Conservation (phyloP, 1,140 invertebrate genomes). For the Drosophila bipectinata region DNA sequence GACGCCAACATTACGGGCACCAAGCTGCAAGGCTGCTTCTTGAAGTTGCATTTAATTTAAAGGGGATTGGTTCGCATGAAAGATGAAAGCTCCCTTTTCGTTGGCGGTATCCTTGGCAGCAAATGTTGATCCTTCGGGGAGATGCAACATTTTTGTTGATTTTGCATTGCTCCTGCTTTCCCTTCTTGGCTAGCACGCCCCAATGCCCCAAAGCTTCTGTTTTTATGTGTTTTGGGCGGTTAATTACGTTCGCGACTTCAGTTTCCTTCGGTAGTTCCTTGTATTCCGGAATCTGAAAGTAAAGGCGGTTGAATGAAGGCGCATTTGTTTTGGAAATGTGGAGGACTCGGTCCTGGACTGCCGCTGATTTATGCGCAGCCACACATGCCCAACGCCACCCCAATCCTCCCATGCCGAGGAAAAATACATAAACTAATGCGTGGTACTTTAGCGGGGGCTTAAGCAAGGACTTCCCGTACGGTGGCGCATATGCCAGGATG, state of each 20-base stretch:
- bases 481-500: slow-evolving; percentile 7
- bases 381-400: slow-evolving; percentile 18
- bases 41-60: slow-evolving; percentile 55
- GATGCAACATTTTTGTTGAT: slow-evolving; percentile 70
- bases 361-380: slow-evolving; percentile 31
- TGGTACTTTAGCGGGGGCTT: slow-evolving; percentile 25
- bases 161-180: slow-evolving; percentile 20
- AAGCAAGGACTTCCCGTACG: slow-evolving; percentile 19
- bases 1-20: slow-evolving; percentile 29
- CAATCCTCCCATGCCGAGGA: background rate
- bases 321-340: slow-evolving; percentile 9
- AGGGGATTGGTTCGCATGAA: slow-evolving; percentile 12
- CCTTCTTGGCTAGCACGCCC: background rate
- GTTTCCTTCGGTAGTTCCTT: slow-evolving; percentile 5
- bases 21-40: slow-evolving; percentile 5
- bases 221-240: background rate
- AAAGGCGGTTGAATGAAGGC: slow-evolving; percentile 32
- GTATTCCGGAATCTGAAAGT: slow-evolving; percentile 18
- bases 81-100: slow-evolving; percentile 8
- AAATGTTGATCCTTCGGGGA: slow-evolving; percentile 29
- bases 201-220: background rate
- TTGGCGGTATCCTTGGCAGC: slow-evolving; percentile 40
- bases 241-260: slow-evolving; percentile 57
- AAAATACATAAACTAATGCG: slow-evolving; percentile 35
- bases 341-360: slow-evolving; percentile 10